Conservation (phyloP, 2,113 vertebrate species). For the Varanus komodoensis region DNA sequence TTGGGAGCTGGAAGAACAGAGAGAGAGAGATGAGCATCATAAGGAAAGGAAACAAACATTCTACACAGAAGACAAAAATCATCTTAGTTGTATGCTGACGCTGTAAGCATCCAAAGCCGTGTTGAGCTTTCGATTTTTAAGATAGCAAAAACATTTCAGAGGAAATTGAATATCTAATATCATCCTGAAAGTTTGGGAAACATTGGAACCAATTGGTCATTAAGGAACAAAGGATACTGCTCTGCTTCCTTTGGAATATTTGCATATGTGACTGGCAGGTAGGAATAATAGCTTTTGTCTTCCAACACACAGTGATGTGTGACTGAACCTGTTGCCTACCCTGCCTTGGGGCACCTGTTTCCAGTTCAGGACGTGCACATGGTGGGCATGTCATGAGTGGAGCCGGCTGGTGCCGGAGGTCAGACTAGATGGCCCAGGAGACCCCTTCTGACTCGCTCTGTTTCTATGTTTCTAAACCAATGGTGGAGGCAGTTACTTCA, state of each 20-base stretch:
- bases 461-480: neutral
- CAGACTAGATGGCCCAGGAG: too few relatives aligned
- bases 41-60: neutral
- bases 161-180: neutral
- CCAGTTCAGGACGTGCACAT: too few relatives aligned
- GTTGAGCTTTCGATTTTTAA: neutral
- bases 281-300: neutral
- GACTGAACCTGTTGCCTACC: neutral
- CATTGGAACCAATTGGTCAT: neutral
- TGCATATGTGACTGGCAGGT: neutral
- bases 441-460: too few relatives aligned
- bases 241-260: neutral
- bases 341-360: neutral
- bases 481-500: neutral
- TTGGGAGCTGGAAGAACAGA: neutral
- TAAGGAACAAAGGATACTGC: neutral
- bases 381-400: too few relatives aligned
- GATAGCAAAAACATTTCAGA: neutral
- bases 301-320: neutral
- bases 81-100: neutral
- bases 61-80: neutral
- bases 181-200: neutral
- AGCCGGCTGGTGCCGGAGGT: too few relatives aligned
- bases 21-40: neutral
- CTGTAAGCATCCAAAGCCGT: neutral